Conservation (phyloP, 2,113 vertebrate species). For the Callipepla squamata region DNA sequence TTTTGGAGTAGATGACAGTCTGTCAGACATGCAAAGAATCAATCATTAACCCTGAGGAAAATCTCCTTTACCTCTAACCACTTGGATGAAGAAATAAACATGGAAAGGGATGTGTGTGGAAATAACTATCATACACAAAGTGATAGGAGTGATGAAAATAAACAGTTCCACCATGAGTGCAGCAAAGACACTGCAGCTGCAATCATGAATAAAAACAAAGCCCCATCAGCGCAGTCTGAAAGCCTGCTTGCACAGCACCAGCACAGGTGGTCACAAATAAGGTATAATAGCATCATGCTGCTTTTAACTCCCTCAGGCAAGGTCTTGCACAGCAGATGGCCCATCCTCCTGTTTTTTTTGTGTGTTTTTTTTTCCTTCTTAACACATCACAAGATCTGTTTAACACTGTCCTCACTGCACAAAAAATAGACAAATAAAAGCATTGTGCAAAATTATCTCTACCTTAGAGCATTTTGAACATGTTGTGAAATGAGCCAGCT, state of each 20-base stretch:
- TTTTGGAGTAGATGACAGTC: background rate
- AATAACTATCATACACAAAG: background rate
- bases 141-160: background rate
- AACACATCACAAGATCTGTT: background rate
- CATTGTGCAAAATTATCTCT: background rate
- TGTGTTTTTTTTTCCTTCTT: background rate
- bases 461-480: background rate
- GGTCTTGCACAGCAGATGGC: background rate
- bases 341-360: background rate
- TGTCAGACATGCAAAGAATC: background rate
- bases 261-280: background rate
- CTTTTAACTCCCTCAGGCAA: background rate
- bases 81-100: background rate
- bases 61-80: background rate
- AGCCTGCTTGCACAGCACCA: slow-evolving; percentile 8
- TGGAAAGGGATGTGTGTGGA: background rate
- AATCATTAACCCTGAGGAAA: background rate
- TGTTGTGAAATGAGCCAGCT: background rate
- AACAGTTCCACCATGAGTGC: background rate
- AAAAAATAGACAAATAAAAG: background rate
- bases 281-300: background rate
- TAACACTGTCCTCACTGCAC: background rate
- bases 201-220: slow-evolving; percentile 14
- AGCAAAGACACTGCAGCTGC: background rate
- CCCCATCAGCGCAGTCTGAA: background rate